These are phyloP conservation scores for Cactoblastis cactorum DNA, from an alignment of 2,888 invertebrate genomes.

Conservation along the genomic window DNA sequence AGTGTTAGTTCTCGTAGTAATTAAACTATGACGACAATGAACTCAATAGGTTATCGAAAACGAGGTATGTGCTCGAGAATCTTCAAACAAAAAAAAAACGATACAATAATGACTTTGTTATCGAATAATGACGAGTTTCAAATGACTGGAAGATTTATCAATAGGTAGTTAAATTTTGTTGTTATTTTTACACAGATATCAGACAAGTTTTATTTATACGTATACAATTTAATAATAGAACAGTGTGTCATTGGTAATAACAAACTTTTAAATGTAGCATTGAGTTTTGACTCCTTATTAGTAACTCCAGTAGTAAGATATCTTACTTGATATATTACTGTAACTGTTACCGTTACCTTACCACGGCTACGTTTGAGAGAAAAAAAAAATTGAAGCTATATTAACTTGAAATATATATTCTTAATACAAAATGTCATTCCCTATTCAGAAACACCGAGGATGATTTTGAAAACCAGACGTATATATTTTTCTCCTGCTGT, in stretches of 20 bases:
- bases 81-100: conserved; percentile 25
- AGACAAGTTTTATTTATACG: not conserved
- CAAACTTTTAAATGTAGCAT: not conserved
- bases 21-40: conserved; percentile 41
- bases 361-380: too few species aligned
- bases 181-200: not conserved
- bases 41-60: conserved; percentile 45
- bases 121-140: conserved; percentile 10
- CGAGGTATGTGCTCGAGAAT: conserved; percentile 37
- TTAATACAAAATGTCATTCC: too few species aligned
- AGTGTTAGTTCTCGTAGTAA: not conserved
- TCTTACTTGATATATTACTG: too few species aligned
- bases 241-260: too few species aligned
- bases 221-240: too few species aligned
- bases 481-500: too few species aligned
- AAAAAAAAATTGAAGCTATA: too few species aligned
- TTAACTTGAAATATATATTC: too few species aligned
- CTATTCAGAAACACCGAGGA: too few species aligned
- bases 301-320: too few species aligned
- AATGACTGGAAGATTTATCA: not conserved
- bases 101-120: conserved; percentile 16
- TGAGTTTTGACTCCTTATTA: not conserved
- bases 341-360: too few species aligned
- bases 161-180: not conserved
- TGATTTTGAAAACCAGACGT: too few species aligned